Percentiles rank a stretch among this genome's conserved stretches.
Conservation (phyloP, 2,797 vertebrate species). For the Channallabes apus region DNA sequence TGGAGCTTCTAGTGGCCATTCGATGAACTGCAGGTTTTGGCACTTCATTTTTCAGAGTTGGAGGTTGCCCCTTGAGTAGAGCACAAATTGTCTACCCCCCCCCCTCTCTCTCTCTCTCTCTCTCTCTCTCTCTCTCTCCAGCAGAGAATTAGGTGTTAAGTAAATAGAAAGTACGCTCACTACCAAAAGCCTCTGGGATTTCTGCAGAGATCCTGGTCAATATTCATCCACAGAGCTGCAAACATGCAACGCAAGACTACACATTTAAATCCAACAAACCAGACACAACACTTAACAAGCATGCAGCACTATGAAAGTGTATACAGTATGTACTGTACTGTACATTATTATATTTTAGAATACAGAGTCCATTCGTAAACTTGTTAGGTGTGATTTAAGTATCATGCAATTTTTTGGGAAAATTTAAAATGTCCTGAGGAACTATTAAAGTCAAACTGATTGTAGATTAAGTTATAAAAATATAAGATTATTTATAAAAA, state of each 20-base stretch:
- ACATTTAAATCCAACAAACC: slow-evolving; percentile 20
- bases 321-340: neutral
- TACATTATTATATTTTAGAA: neutral
- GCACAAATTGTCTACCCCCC: neutral
- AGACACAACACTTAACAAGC: neutral
- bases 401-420: neutral
- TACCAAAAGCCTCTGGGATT: slow-evolving; percentile 41
- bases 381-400: neutral
- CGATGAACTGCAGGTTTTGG: no score
- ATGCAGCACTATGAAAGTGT: neutral
- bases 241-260: slow-evolving; percentile 10
- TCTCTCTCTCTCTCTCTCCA: neutral
- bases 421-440: neutral
- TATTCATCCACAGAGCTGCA: slow-evolving; percentile 41
- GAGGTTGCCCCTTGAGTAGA: neutral
- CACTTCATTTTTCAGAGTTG: no score
- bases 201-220: slow-evolving; percentile 41
- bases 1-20: no score
- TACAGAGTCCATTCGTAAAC: neutral
- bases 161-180: slow-evolving; percentile 46
- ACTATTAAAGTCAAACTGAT: neutral
- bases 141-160: slow-evolving; percentile 30
- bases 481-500: neutral
- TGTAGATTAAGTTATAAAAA: slow-evolving; percentile 8
- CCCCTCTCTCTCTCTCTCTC: neutral